A percentile compares a stretch with the other conserved stretches of the same genome.
Conservation (phyloP, 2,888 invertebrate genomes). For the Archips xylosteana region DNA sequence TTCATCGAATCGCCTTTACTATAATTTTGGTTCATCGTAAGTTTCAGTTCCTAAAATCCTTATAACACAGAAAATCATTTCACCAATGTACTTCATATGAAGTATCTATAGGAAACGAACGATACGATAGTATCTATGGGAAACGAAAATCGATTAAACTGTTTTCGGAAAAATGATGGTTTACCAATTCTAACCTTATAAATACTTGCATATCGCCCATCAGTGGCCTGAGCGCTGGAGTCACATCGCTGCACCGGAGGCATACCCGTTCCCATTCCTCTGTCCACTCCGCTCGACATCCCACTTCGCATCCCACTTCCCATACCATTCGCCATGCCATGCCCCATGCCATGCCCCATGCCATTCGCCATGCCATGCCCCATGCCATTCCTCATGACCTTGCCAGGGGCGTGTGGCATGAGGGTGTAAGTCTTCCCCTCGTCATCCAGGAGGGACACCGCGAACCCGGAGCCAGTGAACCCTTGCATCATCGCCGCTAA, state of each 20-base stretch:
- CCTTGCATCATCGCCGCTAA: conserved; percentile 72
- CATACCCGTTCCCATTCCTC: conserved; percentile 8
- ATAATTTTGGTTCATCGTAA: too few relatives aligned
- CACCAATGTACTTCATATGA: too few relatives aligned
- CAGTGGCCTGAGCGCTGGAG: conserved; percentile 58
- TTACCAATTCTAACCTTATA: conserved; percentile 71
- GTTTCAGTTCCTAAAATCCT: too few relatives aligned
- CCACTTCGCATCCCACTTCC: neutral
- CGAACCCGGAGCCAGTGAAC: conserved; percentile 58
- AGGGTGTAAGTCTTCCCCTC: conserved; percentile 61
- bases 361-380: neutral
- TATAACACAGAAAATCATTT: too few relatives aligned
- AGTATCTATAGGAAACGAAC: too few relatives aligned
- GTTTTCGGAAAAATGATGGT: too few relatives aligned
- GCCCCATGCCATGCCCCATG: neutral
- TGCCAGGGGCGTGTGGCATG: conserved; percentile 53
- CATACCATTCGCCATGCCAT: neutral
- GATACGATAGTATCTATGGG: too few relatives aligned
- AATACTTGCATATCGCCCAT: conserved; percentile 52
- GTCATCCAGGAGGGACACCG: conserved; percentile 69
- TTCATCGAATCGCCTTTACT: too few relatives aligned
- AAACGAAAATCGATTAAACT: too few relatives aligned
- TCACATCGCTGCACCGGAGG: conserved; percentile 46
- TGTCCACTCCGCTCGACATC: neutral
- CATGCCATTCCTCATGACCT: neutral